Base-by-base conservation (phyloP, 2,888 invertebrate species). In the Agrilus mali region DNA sequence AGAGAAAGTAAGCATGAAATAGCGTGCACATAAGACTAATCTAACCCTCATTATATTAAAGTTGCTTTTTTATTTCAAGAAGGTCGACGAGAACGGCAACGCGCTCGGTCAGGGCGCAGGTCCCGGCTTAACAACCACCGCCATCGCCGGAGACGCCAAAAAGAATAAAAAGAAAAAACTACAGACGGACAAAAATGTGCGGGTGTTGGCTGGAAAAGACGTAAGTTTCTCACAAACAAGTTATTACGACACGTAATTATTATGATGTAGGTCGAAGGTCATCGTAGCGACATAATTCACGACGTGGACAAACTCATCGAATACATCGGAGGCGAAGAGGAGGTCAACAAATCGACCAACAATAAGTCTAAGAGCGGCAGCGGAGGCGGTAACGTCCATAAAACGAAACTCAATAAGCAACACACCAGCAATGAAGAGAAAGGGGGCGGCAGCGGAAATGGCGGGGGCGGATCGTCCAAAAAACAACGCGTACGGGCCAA, bases 31-130 rank as follows among this genome's bases (percentile, higher is more conserved):
- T 27, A 27, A 27, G 27, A 27, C 27, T 27, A 27, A 10, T 10
- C 27, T 27, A 27, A 27, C 27, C 27, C 8, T 27, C 27, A 27
- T 27, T 27, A 27, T 27, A 32, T 36, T 14, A 27, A 35, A n/a
- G 22, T 41, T 36, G 32, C 36, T 47, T 43, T 42, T 31, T 54
- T 52, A 49, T 51, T 73, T 72, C 43, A 67, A 77, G 74, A 82
- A 80, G 65, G 69, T 82, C 48, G 87, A 87, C 67, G 87, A 87
- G 68, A 87, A 86, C 61, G 85, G 84, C 47, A 87, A 87, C 63
- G 75, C 85, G 33, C 69, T 86, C 64, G 56, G 70, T 64, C 67
- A 71, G 64, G 59, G 66, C 68, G 65, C 69, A 53, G 47, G 51
- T n/a, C 66, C 67, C 61, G 66, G 64, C 55, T 68, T 71, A 43